Base-by-base conservation (phyloP, 1,140 invertebrate species). In the Camponotus pennsylvanicus region DNA sequence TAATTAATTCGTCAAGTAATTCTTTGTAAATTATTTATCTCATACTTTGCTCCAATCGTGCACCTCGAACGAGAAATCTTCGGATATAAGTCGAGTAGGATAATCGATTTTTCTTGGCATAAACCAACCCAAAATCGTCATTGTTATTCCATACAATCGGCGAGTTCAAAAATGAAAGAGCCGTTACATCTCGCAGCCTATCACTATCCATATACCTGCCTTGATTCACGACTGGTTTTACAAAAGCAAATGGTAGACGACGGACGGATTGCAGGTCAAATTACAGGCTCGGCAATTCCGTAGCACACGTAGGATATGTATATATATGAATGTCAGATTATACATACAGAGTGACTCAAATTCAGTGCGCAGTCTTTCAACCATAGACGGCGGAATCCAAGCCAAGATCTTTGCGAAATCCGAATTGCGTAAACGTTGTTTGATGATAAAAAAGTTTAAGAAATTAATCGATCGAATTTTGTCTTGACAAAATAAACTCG, bases 241-340 rank as follows among this genome's bases (percentile, higher is more conserved):
- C 73, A 63, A 88, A 88, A 89, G 80, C 73, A 88, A 88, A 88
- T 85, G 86, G 80, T 52, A 89, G 88, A 88, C 67, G 61, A 66
- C 45, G 73, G 67, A 89, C 61, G 75, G 73, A 89, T 88, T 69
- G 59, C 80, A 52, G 82, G 9, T 85, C 63, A 89, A 89, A 89
- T 89, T 89, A 89, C 86, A 88, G 75, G 59, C 73, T 85, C 67
- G 73, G 52, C 86, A 66, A 59, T 73, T 42, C 52, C 67, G 52
- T 88, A 63, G 63, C 67, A 45, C 27, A 73, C 45, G 13, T 52
- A 59, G 32, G 13, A 21, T 61, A 13, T 7, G 15, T 40, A 57
- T 55, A 32, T 80, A 32, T 61, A 61, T 71, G 37, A 57, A 71
- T 80, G 66, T 42, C 37, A 32, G 7, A 73, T 82, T 73, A 52